These are phyloP conservation scores for Hyles vespertilio DNA, from an alignment of 1,140 invertebrate species.

Conservation along the genomic window DNA sequence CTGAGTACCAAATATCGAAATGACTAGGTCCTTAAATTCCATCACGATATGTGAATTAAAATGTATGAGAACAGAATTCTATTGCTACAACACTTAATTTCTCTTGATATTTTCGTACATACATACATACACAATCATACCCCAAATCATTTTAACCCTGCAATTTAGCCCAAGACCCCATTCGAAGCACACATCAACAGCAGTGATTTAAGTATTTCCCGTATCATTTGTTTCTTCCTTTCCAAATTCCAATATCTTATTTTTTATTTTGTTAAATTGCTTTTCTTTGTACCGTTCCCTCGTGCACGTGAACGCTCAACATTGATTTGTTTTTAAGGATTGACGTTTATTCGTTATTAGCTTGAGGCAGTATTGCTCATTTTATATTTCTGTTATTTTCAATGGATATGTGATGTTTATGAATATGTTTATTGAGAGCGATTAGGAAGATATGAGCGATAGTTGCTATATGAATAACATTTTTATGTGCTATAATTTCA, in stretches of 20 bases:
- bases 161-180: conserved; percentile 25
- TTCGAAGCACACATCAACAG: conserved; percentile 65
- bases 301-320: conserved; percentile 56
- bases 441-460: no score
- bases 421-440: no score
- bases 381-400: conserved; percentile 10
- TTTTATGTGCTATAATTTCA: no score
- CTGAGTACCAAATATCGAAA: no score
- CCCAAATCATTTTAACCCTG: neutral
- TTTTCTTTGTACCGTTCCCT: conserved; percentile 64
- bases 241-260: conserved; percentile 50
- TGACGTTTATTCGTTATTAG: conserved; percentile 68
- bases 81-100: no score
- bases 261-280: conserved; percentile 73
- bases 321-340: conserved; percentile 70
- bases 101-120: no score
- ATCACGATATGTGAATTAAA: no score
- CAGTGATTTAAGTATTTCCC: conserved; percentile 71
- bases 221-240: conserved; percentile 68
- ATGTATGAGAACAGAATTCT: no score
- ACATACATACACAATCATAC: no score
- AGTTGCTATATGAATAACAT: no score
- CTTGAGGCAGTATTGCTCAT: conserved; percentile 64
- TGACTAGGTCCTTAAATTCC: no score
- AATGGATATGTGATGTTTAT: no score